Evolutionary conservation across 2,797 vertebrate species (phyloP).

Genomic region (Anabas testudineus): DNA sequence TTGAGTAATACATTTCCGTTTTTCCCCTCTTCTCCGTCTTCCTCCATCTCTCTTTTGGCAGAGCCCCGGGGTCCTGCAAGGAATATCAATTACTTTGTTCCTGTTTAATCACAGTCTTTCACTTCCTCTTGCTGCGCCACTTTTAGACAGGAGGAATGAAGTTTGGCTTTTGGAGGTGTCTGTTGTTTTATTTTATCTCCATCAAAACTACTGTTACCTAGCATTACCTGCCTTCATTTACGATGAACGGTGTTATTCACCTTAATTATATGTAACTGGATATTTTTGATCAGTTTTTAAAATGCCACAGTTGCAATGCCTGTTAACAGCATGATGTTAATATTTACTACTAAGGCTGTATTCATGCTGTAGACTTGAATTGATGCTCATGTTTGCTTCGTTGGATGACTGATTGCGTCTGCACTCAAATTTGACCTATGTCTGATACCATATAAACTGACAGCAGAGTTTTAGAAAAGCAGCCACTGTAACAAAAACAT

Average conservation of each 20-base stretch:
- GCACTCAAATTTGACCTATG: constrained; percentile 47
- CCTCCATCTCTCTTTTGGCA: constrained; percentile 75
- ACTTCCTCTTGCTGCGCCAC: constrained; percentile 42
- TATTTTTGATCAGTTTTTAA: constrained; percentile 10
- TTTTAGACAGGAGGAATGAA: constrained; percentile 37
- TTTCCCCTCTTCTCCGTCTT: constrained; percentile 66
- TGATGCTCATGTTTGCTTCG: constrained; percentile 18
- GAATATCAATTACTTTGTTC: constrained; percentile 85
- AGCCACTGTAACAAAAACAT: constrained; percentile 26
- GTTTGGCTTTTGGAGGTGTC: constrained; percentile 45
- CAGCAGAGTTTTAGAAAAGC: constrained; percentile 20
- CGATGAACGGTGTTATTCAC: constrained; percentile 4
- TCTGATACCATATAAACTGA: constrained; percentile 49
- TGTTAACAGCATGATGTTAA: not conserved
- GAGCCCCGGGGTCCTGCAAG: constrained; percentile 65
- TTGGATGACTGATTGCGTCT: constrained; percentile 38
- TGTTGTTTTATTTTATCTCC: constrained; percentile 32
- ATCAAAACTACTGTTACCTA: constrained; percentile 17
- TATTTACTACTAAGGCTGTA: not conserved
- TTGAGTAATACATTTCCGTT: constrained; percentile 84
- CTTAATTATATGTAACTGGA: constrained; percentile 5
- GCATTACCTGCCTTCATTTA: constrained; percentile 33
- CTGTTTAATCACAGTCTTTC: constrained; percentile 78
- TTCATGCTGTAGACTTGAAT: constrained; percentile 16
- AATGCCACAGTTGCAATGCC: not conserved